Percentiles rank a stretch among this genome's conserved stretches.
These are phyloP conservation scores for Sebastes hopkinsi DNA, from an alignment of 2,797 vertebrate genomes.

Conservation along the genomic window DNA sequence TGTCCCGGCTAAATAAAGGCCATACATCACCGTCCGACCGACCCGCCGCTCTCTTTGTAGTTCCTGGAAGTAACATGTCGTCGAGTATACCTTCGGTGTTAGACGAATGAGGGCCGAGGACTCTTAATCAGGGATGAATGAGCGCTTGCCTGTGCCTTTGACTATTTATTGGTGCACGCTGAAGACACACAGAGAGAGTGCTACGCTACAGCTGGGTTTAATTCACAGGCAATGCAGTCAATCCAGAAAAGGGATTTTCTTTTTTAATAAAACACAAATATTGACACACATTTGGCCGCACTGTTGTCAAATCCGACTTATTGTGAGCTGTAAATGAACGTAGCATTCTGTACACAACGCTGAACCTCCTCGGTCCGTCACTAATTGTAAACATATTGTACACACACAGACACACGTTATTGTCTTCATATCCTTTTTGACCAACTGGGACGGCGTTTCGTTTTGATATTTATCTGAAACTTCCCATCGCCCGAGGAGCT, in stretches of 20 bases:
- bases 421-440: constrained; percentile 16
- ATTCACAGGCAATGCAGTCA: constrained; percentile 50
- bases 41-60: constrained; percentile 58
- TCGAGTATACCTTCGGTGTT: constrained; percentile 52
- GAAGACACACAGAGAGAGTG: constrained; percentile 29
- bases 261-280: constrained; percentile 41
- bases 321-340: not conserved
- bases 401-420: constrained; percentile 5
- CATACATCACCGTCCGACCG: constrained; percentile 56
- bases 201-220: constrained; percentile 52
- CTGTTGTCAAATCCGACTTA: constrained; percentile 23
- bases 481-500: constrained; percentile 31
- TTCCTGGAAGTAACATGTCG: constrained; percentile 63
- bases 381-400: constrained; percentile 37
- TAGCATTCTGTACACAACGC: not conserved
- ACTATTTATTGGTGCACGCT: constrained; percentile 32
- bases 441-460: constrained; percentile 17
- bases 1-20: constrained; percentile 65
- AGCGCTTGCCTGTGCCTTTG: constrained; percentile 11
- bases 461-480: constrained; percentile 48
- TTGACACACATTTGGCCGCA: constrained; percentile 33
- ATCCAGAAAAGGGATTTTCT: constrained; percentile 31
- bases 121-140: constrained; percentile 58
- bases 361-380: not conserved
- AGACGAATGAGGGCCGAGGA: constrained; percentile 34